Evolutionary conservation across 2,113 vertebrate species (phyloP).

Genomic region (Pelodiscus sinensis): DNA sequence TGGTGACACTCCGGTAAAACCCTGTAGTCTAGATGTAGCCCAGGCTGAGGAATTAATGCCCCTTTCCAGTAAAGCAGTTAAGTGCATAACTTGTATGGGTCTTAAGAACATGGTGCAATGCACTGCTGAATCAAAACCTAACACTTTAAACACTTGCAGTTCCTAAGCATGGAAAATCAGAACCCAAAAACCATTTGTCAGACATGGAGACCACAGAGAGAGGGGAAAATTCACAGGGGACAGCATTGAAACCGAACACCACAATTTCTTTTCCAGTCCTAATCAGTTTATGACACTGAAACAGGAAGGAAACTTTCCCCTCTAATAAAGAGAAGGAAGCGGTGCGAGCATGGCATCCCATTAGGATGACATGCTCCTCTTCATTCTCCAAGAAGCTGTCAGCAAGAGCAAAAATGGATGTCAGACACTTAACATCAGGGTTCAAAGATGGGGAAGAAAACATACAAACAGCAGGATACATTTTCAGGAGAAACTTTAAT

Average conservation of each 20-base stretch:
- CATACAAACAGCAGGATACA: background rate
- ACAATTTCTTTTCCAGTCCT: background rate
- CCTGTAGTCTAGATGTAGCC: too few species aligned
- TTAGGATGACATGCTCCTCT: slow-evolving; percentile 17
- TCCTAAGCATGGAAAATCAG: slow-evolving; percentile 13
- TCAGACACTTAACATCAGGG: background rate
- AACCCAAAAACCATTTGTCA: slow-evolving; percentile 5
- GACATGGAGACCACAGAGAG: background rate
- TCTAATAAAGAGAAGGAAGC: slow-evolving; percentile 12
- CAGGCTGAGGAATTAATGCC: background rate
- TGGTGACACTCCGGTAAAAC: too few species aligned
- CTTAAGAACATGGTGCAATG: background rate
- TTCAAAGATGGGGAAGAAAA: slow-evolving; percentile 18
- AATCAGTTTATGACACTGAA: background rate
- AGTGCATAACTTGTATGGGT: background rate
- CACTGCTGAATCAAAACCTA: background rate
- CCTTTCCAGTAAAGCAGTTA: background rate
- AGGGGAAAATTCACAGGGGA: background rate
- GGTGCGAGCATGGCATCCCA: background rate
- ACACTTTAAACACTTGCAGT: background rate
- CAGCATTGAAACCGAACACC: background rate
- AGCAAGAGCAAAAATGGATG: slow-evolving; percentile 29
- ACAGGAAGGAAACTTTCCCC: background rate
- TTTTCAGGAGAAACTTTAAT: background rate
- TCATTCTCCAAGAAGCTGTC: slow-evolving; percentile 26